Evolutionary conservation across 2,888 invertebrate genomes (phyloP).

Genomic region (Noctua pronuba): DNA sequence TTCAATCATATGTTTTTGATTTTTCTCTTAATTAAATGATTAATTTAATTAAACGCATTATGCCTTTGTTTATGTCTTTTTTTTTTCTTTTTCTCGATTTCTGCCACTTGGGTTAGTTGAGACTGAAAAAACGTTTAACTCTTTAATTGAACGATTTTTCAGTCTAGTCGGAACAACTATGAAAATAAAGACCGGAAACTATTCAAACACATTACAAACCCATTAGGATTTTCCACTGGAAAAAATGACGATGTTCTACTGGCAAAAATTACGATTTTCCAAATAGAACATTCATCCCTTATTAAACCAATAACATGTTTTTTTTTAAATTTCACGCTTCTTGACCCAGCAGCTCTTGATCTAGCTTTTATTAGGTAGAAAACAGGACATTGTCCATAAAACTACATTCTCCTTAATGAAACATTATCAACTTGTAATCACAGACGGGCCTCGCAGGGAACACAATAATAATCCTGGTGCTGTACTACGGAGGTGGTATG

Average conservation of each 20-base stretch:
- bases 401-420: slow-evolving; percentile 1
- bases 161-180: no score
- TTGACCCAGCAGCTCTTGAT: no score
- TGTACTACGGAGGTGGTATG: slow-evolving; percentile 98
- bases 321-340: no score
- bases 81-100: neutral
- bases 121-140: no score
- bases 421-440: slow-evolving; percentile 35
- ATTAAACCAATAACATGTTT: no score
- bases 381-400: neutral
- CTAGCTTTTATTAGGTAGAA: neutral
- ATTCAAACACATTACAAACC: neutral
- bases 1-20: neutral
- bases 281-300: no score
- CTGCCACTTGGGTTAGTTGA: neutral
- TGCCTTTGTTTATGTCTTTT: neutral
- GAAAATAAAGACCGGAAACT: no score
- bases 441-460: slow-evolving; percentile 97
- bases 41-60: no score
- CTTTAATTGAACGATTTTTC: no score
- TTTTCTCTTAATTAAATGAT: neutral
- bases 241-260: neutral
- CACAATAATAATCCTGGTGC: slow-evolving; percentile 96
- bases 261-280: neutral
- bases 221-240: neutral